A percentile compares a stretch with the other conserved stretches of the same genome.
Evolutionary conservation across 2,888 invertebrate species (phyloP).

Genomic region (Leptinotarsa rubiginosa): DNA sequence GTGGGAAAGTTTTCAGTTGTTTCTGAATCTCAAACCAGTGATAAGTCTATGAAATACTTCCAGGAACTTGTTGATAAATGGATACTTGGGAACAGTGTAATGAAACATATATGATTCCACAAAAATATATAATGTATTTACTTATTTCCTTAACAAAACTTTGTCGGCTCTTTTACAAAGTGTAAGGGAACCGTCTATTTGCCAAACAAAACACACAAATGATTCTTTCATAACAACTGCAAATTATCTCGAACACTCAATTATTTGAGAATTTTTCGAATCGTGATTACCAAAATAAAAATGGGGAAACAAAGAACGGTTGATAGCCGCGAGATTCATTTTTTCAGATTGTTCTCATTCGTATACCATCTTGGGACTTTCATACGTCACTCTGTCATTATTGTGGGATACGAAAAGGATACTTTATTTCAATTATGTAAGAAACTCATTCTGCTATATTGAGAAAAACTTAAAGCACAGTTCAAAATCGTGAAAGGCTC

Average conservation of each 20-base stretch:
- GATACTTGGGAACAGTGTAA: too few relatives aligned
- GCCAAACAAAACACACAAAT: not conserved
- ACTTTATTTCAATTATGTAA: not conserved
- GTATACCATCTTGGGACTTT: slow-evolving; percentile 15
- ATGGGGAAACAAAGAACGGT: slow-evolving; percentile 11
- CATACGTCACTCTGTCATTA: not conserved
- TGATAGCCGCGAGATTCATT: slow-evolving; percentile 17
- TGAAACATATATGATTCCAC: too few relatives aligned
- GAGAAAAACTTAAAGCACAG: too few relatives aligned
- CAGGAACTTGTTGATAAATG: too few relatives aligned
- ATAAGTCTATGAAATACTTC: too few relatives aligned
- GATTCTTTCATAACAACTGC: slow-evolving; percentile 9
- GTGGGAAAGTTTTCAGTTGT: too few relatives aligned
- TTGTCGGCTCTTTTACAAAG: not conserved
- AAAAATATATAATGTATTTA: too few relatives aligned
- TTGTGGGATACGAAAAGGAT: not conserved
- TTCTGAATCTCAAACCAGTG: too few relatives aligned
- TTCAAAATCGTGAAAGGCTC: too few relatives aligned
- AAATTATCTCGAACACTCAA: slow-evolving; percentile 1
- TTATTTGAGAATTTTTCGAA: slow-evolving; percentile 3
- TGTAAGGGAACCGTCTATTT: slow-evolving; percentile 1
- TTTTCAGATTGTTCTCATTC: slow-evolving; percentile 24
- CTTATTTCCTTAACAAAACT: not conserved
- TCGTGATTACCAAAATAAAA: slow-evolving; percentile 17
- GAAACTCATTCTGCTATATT: too few relatives aligned